phyloP scores from a whole-genome alignment of 2,113 vertebrate species.

The Geococcyx californianus region DNA sequence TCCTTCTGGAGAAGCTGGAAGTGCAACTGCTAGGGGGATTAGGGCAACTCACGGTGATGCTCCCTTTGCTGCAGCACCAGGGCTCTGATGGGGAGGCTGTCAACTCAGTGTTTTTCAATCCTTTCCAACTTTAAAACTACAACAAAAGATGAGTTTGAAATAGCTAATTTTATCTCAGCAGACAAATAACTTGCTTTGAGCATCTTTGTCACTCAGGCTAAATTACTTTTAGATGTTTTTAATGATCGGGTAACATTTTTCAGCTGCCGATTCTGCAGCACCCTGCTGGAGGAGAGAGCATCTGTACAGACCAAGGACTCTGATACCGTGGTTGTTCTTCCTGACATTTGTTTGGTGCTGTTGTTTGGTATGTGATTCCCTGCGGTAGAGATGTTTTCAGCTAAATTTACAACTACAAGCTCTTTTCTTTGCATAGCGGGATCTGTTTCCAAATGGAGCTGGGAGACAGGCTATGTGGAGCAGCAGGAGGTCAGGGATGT shows the following conservation, averaged over 20 bases:
- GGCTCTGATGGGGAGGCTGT: not conserved
- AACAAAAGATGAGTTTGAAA: slow-evolving; percentile 13
- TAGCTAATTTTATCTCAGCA: slow-evolving; percentile 15
- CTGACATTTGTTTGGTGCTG: not conserved
- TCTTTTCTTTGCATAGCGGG: not conserved
- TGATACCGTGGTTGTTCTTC: not conserved
- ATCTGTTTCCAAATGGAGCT: not conserved
- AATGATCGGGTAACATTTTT: not conserved
- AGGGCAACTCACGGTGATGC: not conserved
- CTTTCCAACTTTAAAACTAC: not conserved
- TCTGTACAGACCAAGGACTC: not conserved
- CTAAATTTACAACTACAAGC: not conserved
- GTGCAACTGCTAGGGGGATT: accelerated
- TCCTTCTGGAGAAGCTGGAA: not conserved
- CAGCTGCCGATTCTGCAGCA: not conserved
- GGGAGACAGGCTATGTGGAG: not conserved
- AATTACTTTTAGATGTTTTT: slow-evolving; percentile 49
- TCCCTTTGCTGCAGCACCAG: not conserved
- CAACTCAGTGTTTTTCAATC: not conserved
- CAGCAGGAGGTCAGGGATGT: not conserved
- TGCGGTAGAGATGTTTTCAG: not conserved
- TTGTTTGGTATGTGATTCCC: not conserved
- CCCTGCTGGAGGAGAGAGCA: slow-evolving; percentile 8
- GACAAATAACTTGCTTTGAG: slow-evolving; percentile 40
- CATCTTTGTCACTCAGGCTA: slow-evolving; percentile 17